Base-by-base conservation (phyloP, 2,888 invertebrate genomes). In the Idaea aversata region DNA sequence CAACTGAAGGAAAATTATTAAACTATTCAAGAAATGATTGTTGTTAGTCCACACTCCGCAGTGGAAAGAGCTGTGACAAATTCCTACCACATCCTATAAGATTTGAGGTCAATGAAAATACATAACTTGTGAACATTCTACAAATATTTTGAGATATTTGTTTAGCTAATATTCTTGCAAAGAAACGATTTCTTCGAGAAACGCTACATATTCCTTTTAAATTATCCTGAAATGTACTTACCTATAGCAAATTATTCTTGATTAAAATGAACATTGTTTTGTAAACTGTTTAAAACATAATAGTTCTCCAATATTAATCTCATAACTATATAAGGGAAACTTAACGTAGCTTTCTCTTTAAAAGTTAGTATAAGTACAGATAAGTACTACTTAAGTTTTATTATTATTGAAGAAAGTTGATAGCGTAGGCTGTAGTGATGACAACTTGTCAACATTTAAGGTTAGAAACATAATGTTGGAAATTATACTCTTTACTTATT, bases 401-500 rank as follows among this genome's bases (percentile, higher is more conserved):
- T 72, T 74, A 66, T 72, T 74, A 69, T 74, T 72, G 73, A 70
- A 65, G 66, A 67, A 66, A 67, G 76, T 66, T 72, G 75, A 79
- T 80, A 76, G 83, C 78, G 83, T 86, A 82, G 83, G 83, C 69
- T 81, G 83, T 78, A 81, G 72, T 72, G 75, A 69, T 75, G 74
- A 78, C 77, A 77, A 67, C 70, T 78, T 72, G 72, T 73, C 74
- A 72, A 75, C 70, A 67, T 74, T 72, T 69, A 13, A 47, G 47
- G 47, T 47, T 62, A 72, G 74, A 74, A 69, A 71, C 66, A 47
- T 47, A 47, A 47, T 47, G 10, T 47, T 47, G 47, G 10, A 47
- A 47, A 47, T 47, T 47, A 47, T 47, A 47, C 47, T 47, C 47
- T 47, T 47, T 13, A 47, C 0, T 47, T 47, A 47, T 47, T 5